Base-by-base conservation (phyloP, 2,113 vertebrate genomes). In the Saccopteryx leptura region DNA sequence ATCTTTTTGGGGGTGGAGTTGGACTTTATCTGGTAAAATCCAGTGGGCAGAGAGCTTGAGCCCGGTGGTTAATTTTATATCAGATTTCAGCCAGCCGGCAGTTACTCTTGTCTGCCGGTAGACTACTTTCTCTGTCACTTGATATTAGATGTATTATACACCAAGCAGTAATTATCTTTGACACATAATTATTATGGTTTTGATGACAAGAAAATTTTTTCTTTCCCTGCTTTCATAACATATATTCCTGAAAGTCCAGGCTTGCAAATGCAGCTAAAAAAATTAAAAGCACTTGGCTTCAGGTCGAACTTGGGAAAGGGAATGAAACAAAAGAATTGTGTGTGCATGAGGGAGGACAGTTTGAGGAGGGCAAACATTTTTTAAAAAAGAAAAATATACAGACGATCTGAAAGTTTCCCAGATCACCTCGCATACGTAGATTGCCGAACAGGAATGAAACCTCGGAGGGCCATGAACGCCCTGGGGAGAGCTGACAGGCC, bases 121-220 rank as follows among this genome's bases (percentile, higher is more conserved):
- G 97, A 97, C 98, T 97, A 97, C 98, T 98, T 98, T 97, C 98
- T 98, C 98, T 98, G 98, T 98, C 99, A 98, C 97, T 93, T 97
- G 97, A 98, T 98, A 98, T 99, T 99, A 99, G 98, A 98, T 97
- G 98, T 98, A 98, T 98, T 98, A 98, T 98, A 97, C 97, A 97
- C 98, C 98, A 98, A 99, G 97, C 97, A 98, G 98, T 99, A 99
- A 99, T 99, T 99, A 99, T 97, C 98, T 98, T 98, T 99, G 99
- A 99, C 98, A 99, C 98, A 98, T 98, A 99, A 99, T 99, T 99
- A 99, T 99, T 99, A 98, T 98, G 98, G 98, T 99, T 99, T 99
- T 99, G 98, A 98, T 99, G 99, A 98, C 98, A 98, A 98, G 98
- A 98, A 98, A 98, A 98, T 98, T 98, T 98, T 98, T 98, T 98